A percentile compares a stretch with the other conserved stretches of the same genome.
These are phyloP conservation scores for Auanema freiburgensis DNA, from an alignment of 2,888 invertebrate species.

Conservation along the genomic window DNA sequence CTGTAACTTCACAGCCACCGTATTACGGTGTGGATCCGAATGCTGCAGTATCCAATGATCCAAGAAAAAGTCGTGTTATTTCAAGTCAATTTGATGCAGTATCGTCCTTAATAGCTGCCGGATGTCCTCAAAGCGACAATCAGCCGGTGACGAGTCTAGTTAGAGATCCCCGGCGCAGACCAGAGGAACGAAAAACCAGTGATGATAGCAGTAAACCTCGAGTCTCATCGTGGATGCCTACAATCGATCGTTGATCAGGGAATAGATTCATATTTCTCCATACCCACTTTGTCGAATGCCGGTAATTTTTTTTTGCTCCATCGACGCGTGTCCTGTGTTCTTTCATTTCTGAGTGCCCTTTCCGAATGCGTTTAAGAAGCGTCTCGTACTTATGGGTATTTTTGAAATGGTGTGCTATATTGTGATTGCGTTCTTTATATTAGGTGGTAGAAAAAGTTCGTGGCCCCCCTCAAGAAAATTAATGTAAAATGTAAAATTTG, in stretches of 20 bases:
- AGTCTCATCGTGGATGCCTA: constrained; percentile 46
- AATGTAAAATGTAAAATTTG: no score
- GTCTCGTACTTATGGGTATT: constrained; percentile 4
- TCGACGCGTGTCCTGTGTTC: constrained; percentile 2
- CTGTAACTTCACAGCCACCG: constrained; percentile 14
- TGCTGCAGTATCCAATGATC: constrained; percentile 28
- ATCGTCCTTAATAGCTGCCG: constrained; percentile 17
- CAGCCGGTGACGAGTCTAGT: neutral
- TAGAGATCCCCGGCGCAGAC: constrained; percentile 12
- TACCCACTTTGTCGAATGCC: neutral
- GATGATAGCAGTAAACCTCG: constrained; percentile 16
- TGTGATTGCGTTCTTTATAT: constrained; percentile 7
- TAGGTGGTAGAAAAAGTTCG: no score
- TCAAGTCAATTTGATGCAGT: constrained; percentile 38
- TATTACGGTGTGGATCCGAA: constrained; percentile 34
- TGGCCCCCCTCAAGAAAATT: no score
- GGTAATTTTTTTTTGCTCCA: neutral
- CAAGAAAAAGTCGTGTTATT: constrained; percentile 28
- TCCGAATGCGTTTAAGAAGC: constrained; percentile 1
- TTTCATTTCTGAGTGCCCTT: constrained; percentile 5
- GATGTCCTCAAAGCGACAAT: neutral
- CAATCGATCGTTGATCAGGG: constrained; percentile 16
- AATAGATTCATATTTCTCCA: constrained; percentile 10
- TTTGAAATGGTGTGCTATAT: constrained; percentile 2
- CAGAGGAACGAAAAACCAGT: constrained; percentile 11